Conservation (phyloP, 2,888 invertebrate species). For the Diaprepes abbreviatus region DNA sequence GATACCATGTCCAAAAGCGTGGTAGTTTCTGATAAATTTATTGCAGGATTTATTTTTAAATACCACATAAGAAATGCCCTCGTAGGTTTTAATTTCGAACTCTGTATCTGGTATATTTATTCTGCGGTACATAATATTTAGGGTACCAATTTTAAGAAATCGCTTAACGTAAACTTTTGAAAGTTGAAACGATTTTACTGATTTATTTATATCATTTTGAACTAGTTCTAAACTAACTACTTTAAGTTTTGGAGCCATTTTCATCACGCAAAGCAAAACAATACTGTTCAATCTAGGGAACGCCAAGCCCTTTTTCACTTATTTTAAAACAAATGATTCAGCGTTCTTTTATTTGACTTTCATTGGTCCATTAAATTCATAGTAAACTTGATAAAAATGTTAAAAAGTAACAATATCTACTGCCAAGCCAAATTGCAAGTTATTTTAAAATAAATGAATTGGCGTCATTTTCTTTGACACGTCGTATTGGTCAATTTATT, state of each 20-base stretch:
- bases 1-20: conserved; percentile 18
- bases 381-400: too few species aligned
- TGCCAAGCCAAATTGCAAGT: too few species aligned
- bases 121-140: conserved; percentile 32
- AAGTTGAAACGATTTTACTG: conserved; percentile 26
- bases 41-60: conserved; percentile 34
- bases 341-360: too few species aligned
- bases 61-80: conserved; percentile 25
- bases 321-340: too few species aligned
- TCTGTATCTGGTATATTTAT: conserved; percentile 26
- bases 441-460: too few species aligned
- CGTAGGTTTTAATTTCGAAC: conserved; percentile 21
- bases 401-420: too few species aligned
- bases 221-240: neutral
- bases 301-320: too few species aligned
- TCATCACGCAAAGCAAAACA: too few species aligned
- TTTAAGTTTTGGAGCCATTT: neutral
- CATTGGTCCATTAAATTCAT: too few species aligned
- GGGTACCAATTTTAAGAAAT: conserved; percentile 27
- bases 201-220: conserved; percentile 16
- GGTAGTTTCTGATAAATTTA: conserved; percentile 23
- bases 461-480: too few species aligned
- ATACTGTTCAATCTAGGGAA: too few species aligned
- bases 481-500: too few species aligned
- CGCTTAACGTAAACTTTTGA: conserved; percentile 35